Evolutionary conservation across 92 coral and sea anemone genomes (phyloP).

Genomic region (Epizoanthus scotinus): DNA sequence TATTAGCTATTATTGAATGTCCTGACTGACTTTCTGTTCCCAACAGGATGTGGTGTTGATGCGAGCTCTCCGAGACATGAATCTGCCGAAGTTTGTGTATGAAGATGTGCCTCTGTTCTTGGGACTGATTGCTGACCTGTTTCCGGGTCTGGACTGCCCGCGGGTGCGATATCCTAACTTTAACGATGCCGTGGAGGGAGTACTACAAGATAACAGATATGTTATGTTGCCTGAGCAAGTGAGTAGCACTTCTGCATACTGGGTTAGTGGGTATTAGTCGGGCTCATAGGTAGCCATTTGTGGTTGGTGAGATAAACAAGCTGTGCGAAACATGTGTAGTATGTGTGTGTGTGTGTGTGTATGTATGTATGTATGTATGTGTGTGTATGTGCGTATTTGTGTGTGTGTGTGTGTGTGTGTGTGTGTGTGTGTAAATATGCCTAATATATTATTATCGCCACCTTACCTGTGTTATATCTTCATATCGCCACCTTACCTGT

Average conservation of each 20-base stretch:
- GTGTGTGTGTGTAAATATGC: too few species aligned
- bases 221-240: conserved; percentile 95
- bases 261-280: neutral
- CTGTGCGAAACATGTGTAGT: too few species aligned
- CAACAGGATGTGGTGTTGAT: conserved; percentile 92
- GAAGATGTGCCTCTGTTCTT: conserved; percentile 99
- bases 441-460: too few species aligned
- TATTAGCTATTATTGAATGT: neutral
- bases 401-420: too few species aligned
- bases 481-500: too few species aligned
- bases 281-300: neutral
- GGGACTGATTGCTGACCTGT: conserved; percentile 98
- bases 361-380: too few species aligned
- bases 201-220: conserved; percentile 85
- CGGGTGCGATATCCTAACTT: conserved; percentile 98
- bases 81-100: conserved; percentile 97
- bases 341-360: too few species aligned
- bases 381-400: too few species aligned
- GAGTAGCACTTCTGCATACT: neutral
- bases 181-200: conserved; percentile 96
- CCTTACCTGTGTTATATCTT: too few species aligned
- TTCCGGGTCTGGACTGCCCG: conserved; percentile 99
- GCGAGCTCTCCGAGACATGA: conserved; percentile 99
- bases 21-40: neutral
- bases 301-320: neutral